Base-by-base conservation (phyloP, 2,888 invertebrate genomes). In the Agrochola litura region DNA sequence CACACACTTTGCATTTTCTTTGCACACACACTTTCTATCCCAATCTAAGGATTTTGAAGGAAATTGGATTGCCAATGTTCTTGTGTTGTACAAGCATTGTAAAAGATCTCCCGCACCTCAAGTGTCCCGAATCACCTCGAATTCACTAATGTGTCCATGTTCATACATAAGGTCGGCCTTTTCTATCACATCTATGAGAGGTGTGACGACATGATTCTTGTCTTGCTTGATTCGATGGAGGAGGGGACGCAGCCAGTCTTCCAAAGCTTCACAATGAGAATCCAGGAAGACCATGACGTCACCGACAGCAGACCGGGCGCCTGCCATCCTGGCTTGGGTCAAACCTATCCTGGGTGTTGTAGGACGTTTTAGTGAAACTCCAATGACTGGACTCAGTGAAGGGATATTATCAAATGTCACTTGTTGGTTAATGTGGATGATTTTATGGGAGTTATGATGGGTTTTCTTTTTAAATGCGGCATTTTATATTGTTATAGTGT, bases 161-260 rank as follows among this genome's bases (percentile, higher is more conserved):
- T 92, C 77, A 73, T 93, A 95, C 67, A 79, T 30, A 6, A 99
- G 96, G 9, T 97, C 98, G 82, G 97, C 97, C 83, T 98, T 83
- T 92, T 98, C 98, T 86, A 99, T 98, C 58, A 98, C 98, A 95
- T 99, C 99, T 85, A 99, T 99, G 78, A 99, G 98, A 1, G 99
- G 99, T 78, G 99, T 98, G 71, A 99, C 95, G 0, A 99, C 99
- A 2, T 98, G 98, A 0, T 97, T 97, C 6, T 97, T 96, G 63
- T 98, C 98, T 79, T 90, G 67, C 84, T 94, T 94, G 97, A 99
- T 98, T 77, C 99, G 97, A 67, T 98, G 97, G 77, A 99, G 96
- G 46, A 99, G 94, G 0, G 99, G 99, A 91, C 99, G 98, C 77
- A 99, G 97, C 99, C 99, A 99, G 84, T 98, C 97, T 22, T 92